Base-by-base conservation (phyloP, 2,113 vertebrate genomes). In the Crotophaga sulcirostris region DNA sequence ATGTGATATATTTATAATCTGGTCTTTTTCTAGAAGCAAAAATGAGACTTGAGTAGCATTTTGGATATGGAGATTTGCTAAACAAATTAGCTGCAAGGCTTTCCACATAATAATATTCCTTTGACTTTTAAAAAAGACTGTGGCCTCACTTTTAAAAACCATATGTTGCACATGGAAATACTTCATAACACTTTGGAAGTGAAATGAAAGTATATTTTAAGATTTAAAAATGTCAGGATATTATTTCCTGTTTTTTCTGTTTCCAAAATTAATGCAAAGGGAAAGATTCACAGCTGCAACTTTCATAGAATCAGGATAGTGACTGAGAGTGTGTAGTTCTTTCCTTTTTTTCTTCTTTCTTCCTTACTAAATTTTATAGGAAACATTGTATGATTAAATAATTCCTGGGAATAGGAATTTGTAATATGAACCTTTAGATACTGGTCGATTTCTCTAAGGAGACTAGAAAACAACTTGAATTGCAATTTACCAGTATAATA, bases 141-240 rank as follows among this genome's bases (percentile, higher is more conserved):
- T 49, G 77, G 44, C 44, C 55, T 92, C 40, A 79, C 29, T 96
- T 96, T 72, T 54, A 87, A 94, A 92, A 92, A 66, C 18, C 66
- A 75, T 89, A 96, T 96, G 78, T 31, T 95, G 81, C 45, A 84
- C 54, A 87, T n/a, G 31, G 78, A 91, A 91, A 79, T 91, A 75
- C 28, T 84, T 94, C 31, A 20, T 82, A 92, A 86, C 15, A 82
- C 33, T 89, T 87, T 81, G 84, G 66, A 95, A 93, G 5, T 66
- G 28, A 84, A 96, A 82, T 76, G 8, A 66, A 91, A 89, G 11
- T 73, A 49, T 87, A 94, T 94, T 93, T 96, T 97, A 87, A 85
- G 81, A 87, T 76, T 85, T 91, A 6, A 89, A 96, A 94, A 84
- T 95, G 84, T 85, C 91, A 94, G 24, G 52, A 70, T 89, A 92